Conservation (phyloP, 2,113 vertebrate species). For the Fregetta grallaria region DNA sequence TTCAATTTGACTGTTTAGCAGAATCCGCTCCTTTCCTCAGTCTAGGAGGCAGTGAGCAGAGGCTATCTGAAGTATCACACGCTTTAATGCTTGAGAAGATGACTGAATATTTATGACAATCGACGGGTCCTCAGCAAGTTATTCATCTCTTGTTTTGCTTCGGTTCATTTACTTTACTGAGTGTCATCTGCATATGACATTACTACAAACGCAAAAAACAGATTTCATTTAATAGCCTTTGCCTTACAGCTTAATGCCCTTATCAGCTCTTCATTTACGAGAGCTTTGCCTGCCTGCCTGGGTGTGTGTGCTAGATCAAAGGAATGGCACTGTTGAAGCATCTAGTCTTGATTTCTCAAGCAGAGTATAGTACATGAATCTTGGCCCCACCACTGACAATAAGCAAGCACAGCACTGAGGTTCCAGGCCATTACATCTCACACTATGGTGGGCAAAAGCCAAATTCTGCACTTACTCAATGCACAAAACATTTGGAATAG, state of each 20-base stretch:
- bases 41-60: not conserved
- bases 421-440: not conserved
- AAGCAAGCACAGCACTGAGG: not conserved
- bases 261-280: not conserved
- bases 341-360: not conserved
- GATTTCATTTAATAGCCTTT: not conserved
- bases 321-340: not conserved
- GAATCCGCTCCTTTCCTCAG: not conserved
- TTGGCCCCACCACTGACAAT: not conserved
- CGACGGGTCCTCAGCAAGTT: not conserved
- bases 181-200: not conserved
- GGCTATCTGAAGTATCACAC: not conserved
- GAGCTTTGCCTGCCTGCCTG: not conserved
- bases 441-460: not conserved
- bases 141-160: not conserved
- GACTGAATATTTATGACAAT: not conserved
- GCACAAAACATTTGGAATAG: not conserved
- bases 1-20: not conserved
- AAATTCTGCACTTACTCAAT: not conserved
- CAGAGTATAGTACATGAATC: not conserved
- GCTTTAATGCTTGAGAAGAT: not conserved
- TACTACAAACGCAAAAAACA: not conserved
- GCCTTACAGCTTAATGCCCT: not conserved
- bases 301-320: not conserved
- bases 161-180: not conserved